Percentiles rank a stretch among this genome's conserved stretches.
These are phyloP conservation scores for Cancer borealis DNA, from an alignment of 2,888 invertebrate species.

Conservation along the genomic window DNA sequence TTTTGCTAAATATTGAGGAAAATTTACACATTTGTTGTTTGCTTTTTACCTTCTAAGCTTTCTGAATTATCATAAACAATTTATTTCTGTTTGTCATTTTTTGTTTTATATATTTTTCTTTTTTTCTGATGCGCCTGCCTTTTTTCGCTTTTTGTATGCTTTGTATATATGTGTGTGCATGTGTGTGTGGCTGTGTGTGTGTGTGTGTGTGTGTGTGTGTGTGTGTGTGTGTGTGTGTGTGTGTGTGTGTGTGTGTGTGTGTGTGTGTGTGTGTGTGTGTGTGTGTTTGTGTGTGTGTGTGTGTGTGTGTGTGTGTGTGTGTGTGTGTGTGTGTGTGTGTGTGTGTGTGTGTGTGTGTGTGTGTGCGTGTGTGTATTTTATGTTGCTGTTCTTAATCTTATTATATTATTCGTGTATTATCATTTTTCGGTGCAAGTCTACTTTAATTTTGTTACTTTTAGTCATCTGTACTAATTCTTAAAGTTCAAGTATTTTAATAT, in stretches of 20 bases:
- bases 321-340: background rate
- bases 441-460: too few species aligned
- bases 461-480: background rate
- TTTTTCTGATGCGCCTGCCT: background rate
- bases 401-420: too few species aligned
- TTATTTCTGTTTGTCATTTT: background rate
- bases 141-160: background rate
- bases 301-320: background rate
- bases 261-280: background rate
- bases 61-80: background rate
- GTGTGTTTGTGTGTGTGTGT: background rate
- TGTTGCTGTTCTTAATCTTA: too few species aligned
- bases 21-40: background rate
- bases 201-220: slow-evolving; percentile 42
- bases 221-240: slow-evolving; percentile 35
- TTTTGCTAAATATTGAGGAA: background rate
- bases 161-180: background rate
- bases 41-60: background rate
- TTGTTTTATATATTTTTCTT: background rate
- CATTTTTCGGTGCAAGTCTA: too few species aligned
- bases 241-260: slow-evolving; percentile 36
- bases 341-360: background rate
- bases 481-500: too few species aligned
- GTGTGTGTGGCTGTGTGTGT: too few species aligned
- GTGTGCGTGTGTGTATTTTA: background rate